Conservation (phyloP, 1,140 invertebrate species). For the Platyscapa corneri region DNA sequence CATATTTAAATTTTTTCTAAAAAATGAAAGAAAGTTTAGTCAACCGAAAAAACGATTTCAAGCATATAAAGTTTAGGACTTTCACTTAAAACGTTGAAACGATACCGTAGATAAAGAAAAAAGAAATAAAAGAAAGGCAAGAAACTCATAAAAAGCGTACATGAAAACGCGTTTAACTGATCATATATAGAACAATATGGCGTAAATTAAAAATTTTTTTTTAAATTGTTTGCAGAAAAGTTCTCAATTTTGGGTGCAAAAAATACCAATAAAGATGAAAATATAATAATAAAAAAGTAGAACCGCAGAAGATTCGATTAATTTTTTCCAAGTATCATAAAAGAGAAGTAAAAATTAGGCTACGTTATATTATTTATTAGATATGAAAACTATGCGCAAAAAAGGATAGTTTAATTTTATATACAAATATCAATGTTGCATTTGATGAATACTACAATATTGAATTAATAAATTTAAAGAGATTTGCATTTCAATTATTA, state of each 20-base stretch:
- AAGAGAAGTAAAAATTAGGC: too few relatives aligned
- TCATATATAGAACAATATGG: constrained; percentile 30
- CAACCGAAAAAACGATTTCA: constrained; percentile 23
- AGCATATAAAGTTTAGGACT: background rate
- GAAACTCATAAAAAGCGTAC: constrained; percentile 40
- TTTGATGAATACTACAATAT: too few relatives aligned
- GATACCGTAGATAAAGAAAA: background rate
- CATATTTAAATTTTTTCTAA: constrained; percentile 1
- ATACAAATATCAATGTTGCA: too few relatives aligned
- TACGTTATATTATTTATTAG: too few relatives aligned
- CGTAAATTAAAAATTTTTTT: constrained; percentile 18
- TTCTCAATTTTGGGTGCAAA: background rate
- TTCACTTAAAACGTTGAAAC: background rate
- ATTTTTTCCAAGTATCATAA: too few relatives aligned
- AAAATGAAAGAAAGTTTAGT: background rate
- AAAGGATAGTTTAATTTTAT: too few relatives aligned
- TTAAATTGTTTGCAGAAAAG: constrained; percentile 18
- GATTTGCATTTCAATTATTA: too few relatives aligned
- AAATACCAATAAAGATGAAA: constrained; percentile 27
- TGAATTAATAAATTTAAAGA: too few relatives aligned
- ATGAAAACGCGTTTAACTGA: constrained; percentile 58
- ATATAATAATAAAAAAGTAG: background rate
- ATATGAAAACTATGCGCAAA: too few relatives aligned
- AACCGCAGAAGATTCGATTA: too few relatives aligned
- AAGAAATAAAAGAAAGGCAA: constrained; percentile 13